A percentile compares a stretch with the other conserved stretches of the same genome.
Evolutionary conservation across 2,797 vertebrate genomes (phyloP).

Genomic region (Malacoraja senta): DNA sequence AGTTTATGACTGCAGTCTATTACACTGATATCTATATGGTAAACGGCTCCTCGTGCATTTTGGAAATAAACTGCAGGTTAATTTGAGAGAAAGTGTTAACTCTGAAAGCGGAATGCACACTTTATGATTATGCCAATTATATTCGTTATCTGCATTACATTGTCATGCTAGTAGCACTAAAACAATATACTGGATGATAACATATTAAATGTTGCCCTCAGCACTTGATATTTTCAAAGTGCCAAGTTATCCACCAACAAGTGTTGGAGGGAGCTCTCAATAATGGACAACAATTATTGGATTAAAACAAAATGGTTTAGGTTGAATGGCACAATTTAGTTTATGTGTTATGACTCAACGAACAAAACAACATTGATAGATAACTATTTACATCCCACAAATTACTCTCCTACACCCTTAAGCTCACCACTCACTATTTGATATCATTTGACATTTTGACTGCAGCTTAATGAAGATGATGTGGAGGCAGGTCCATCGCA

Average conservation of each 20-base stretch:
- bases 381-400: not conserved
- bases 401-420: not conserved
- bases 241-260: not conserved
- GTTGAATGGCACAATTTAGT: not conserved
- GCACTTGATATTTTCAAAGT: not conserved
- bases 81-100: conserved; percentile 7
- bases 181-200: not conserved
- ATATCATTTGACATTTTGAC: not conserved
- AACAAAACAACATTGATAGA: not conserved
- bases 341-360: not conserved
- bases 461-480: not conserved
- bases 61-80: not conserved
- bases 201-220: not conserved
- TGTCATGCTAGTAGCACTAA: not conserved
- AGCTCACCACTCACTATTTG: not conserved
- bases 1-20: not conserved
- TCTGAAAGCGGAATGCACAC: not conserved
- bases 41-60: not conserved
- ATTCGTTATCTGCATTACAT: not conserved
- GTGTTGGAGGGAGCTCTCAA: not conserved
- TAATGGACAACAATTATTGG: not conserved
- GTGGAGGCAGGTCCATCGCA: not conserved
- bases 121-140: conserved; percentile 7
- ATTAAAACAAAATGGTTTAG: not conserved
- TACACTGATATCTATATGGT: not conserved